Base-by-base conservation (phyloP, 2,888 invertebrate genomes). In the Mythimna vitellina region DNA sequence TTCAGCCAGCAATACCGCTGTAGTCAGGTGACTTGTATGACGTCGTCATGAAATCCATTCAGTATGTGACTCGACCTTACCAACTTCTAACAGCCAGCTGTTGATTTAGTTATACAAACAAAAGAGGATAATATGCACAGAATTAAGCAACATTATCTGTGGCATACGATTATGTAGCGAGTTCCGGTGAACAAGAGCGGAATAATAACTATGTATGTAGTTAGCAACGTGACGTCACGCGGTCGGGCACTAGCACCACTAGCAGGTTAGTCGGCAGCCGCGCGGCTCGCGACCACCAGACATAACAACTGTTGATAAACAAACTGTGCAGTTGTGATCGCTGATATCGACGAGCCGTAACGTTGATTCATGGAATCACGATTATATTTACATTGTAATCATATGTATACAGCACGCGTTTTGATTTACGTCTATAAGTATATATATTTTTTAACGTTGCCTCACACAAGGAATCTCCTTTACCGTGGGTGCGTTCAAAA, bases 31-130 rank as follows among this genome's bases (percentile, higher is more conserved):
- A 64, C 54, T 57, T n/a, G 53, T 76, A 35, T 38, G 56, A 53
- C 46, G 53, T 68, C 62, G 53, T 49, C 56, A 46, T 46, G 14
- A 29, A 69, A 72, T 22, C 54, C 22, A 38, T 29, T 38, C 22
- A 32, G 49, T 49, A 29, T n/a, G n/a, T 38, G 42, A 29, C 17
- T 32, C 51, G 25, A 54, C 60, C 60, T 60, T 35, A 46, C 38
- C 22, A 51, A 35, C 25, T 46, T 32, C 17, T 29, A 42, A 53
- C 51, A 54, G 64, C 46, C 58, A 62, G 38, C 66, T 29, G 49
- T 35, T 71, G 74, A 64, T 67, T 68, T 74, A 69, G 54, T 56
- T 69, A 56, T 42, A 64, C 66, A 70, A 80, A 80, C 84, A 70
- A 69, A 69, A 22, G 69, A 67, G 79, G 61, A 78, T 80, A 75